Conservation (phyloP, 1,140 invertebrate genomes). For the Nomia melanderi region DNA sequence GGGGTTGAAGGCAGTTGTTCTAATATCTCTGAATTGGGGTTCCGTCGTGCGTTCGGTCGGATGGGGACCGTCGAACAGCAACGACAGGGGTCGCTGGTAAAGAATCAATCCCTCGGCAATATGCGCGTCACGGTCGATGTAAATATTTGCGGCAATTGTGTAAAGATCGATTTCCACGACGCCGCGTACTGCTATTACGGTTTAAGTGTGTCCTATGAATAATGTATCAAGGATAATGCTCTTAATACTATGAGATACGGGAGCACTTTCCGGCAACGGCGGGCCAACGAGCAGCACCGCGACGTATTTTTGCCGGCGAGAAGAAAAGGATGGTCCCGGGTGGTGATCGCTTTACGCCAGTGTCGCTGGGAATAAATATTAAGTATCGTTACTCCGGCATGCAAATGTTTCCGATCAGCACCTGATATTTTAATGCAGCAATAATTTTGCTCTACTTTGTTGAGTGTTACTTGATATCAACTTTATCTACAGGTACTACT, state of each 20-base stretch:
- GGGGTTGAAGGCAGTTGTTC: no score
- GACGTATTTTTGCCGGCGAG: not conserved
- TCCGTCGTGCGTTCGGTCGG: slow-evolving; percentile 19
- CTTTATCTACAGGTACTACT: no score
- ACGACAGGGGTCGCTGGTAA: slow-evolving; percentile 57
- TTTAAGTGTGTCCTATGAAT: slow-evolving; percentile 56
- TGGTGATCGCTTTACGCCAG: not conserved
- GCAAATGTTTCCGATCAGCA: slow-evolving; percentile 18
- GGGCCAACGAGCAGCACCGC: no score
- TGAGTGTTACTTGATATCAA: no score
- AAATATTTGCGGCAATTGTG: slow-evolving; percentile 75
- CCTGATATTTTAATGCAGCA: slow-evolving; percentile 6
- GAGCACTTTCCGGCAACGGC: slow-evolving; percentile 10
- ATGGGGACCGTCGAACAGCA: slow-evolving; percentile 18
- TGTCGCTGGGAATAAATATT: slow-evolving; percentile 13
- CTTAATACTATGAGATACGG: slow-evolving; percentile 48
- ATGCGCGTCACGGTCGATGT: slow-evolving; percentile 62
- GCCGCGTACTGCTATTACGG: slow-evolving; percentile 34
- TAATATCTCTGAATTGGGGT: no score
- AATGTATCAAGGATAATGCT: slow-evolving; percentile 62
- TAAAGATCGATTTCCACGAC: slow-evolving; percentile 63
- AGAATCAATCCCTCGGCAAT: slow-evolving; percentile 73
- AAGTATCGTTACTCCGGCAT: slow-evolving; percentile 17
- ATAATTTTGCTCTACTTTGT: no score
- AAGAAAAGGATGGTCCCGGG: not conserved